A percentile compares a stretch with the other conserved stretches of the same genome.
Evolutionary conservation across 2,888 invertebrate genomes (phyloP).

Genomic region (Thereva nobilitata): DNA sequence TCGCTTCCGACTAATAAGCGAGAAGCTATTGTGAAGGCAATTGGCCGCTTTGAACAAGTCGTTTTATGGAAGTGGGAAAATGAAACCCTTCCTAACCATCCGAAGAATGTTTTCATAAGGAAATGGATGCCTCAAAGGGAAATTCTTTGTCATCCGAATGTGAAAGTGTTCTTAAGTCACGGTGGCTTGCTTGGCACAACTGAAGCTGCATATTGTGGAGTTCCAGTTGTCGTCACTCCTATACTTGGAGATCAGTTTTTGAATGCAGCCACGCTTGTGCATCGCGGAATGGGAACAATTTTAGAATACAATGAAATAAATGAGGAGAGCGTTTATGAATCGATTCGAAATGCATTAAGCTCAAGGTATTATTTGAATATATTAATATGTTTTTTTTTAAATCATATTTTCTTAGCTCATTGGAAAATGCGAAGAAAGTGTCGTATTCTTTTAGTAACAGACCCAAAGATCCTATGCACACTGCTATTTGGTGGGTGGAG

Average conservation of each 20-base stretch:
- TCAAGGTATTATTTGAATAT: slow-evolving; percentile 54
- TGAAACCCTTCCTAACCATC: slow-evolving; percentile 53
- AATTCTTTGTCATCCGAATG: slow-evolving; percentile 58
- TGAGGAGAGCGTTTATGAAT: slow-evolving; percentile 59
- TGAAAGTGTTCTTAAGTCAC: slow-evolving; percentile 59
- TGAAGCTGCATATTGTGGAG: slow-evolving; percentile 57
- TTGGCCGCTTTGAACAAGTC: slow-evolving; percentile 58
- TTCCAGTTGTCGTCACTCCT: slow-evolving; percentile 59
- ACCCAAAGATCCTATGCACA: slow-evolving; percentile 60
- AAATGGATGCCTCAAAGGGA: slow-evolving; percentile 64
- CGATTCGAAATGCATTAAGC: slow-evolving; percentile 59
- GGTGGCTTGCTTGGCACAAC: slow-evolving; percentile 59
- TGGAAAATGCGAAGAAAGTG: slow-evolving; percentile 53
- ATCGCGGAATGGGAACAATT: slow-evolving; percentile 62
- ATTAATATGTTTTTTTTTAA: not conserved
- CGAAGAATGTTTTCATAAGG: slow-evolving; percentile 58
- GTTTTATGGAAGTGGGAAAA: slow-evolving; percentile 63
- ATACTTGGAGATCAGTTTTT: slow-evolving; percentile 57
- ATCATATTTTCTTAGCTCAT: slow-evolving; percentile 14
- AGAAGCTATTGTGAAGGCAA: slow-evolving; percentile 55
- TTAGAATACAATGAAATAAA: slow-evolving; percentile 61
- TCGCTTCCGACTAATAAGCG: slow-evolving; percentile 57
- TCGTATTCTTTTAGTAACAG: slow-evolving; percentile 59
- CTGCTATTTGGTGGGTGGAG: slow-evolving; percentile 66
- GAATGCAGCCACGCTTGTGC: slow-evolving; percentile 63